Evolutionary conservation across 2,888 invertebrate genomes (phyloP), one percentile per base, ranked within the genome.

Genomic region (Mechanitis messenoides): DNA sequence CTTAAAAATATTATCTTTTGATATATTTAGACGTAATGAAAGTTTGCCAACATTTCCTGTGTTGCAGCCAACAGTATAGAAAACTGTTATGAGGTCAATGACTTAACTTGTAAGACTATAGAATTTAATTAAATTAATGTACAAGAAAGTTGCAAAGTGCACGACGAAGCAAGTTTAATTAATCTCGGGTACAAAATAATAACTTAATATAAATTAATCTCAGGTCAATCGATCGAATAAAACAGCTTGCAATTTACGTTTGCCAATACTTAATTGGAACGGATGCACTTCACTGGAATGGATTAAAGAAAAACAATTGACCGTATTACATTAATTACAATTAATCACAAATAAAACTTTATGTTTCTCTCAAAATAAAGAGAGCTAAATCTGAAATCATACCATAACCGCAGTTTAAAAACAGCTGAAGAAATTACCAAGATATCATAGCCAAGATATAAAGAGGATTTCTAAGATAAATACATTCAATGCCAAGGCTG

Each of bases 401-500:
- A 57, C 50, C 53, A 45, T 47, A 59, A 66, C 66, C 66, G 60
- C 66, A 64, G 59, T 54, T 38, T 47, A 56, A 45, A 56, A 58
- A 66, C 62, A 62, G 58, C 62, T 59, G 62, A 58, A 60, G 55
- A 59, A 56, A 50, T 64, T 62, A 62, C 56, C 58, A 55, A 55
- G 50, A 57, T 58, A 60, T 20, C 20, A 20, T 20, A 20, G 20
- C 20, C 20, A 20, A 20, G 20, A 63, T 59, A 60, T 60, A 73
- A 77, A 69, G 70, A 67, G 68, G 65, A 61, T 65, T 70, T 72
- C 70, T 72, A 71, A 73, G 71, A 73, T 67, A 71, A 70, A 76
- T 75, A 74, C 74, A 72, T 76, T 78, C 81, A 80, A 69, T 76
- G 76, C 75, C 84, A 84, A 83, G 83, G 83, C 70, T 76, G 70